Conservation (phyloP, 2,113 vertebrate genomes). For the Calidris pygmaea region DNA sequence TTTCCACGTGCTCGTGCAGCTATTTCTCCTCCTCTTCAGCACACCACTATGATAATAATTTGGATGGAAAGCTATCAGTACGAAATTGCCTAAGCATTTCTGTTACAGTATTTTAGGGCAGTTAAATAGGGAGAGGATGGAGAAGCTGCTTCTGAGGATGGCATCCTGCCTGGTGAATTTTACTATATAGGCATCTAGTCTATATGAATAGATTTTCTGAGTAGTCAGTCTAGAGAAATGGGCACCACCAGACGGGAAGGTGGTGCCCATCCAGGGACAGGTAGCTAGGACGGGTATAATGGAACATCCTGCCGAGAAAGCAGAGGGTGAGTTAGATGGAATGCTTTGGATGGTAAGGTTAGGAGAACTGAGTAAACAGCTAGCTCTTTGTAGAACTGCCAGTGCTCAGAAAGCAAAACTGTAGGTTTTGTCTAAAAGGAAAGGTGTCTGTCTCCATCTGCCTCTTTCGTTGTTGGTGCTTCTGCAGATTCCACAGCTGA, state of each 20-base stretch:
- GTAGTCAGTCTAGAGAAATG: neutral
- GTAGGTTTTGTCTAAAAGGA: neutral
- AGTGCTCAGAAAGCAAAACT: neutral
- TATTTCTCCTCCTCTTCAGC: neutral
- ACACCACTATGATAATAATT: neutral
- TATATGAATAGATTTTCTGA: neutral
- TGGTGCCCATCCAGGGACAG: neutral
- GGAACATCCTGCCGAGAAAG: neutral
- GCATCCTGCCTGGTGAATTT: neutral
- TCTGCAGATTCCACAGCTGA: neutral
- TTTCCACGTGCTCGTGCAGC: neutral
- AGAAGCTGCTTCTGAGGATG: neutral
- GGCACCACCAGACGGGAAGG: neutral
- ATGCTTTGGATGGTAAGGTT: neutral
- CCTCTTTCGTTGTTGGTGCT: neutral
- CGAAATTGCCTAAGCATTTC: neutral
- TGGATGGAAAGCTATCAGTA: neutral
- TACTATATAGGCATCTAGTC: neutral
- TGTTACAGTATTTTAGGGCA: neutral
- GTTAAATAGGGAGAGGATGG: neutral
- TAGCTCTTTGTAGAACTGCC: neutral
- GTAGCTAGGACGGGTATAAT: neutral
- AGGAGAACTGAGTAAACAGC: neutral
- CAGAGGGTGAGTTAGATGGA: neutral
- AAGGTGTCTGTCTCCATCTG: neutral